A percentile compares a stretch with the other conserved stretches of the same genome.
These are phyloP conservation scores for Nemotelus pantherinus DNA, from an alignment of 2,888 invertebrate species.

Conservation along the genomic window DNA sequence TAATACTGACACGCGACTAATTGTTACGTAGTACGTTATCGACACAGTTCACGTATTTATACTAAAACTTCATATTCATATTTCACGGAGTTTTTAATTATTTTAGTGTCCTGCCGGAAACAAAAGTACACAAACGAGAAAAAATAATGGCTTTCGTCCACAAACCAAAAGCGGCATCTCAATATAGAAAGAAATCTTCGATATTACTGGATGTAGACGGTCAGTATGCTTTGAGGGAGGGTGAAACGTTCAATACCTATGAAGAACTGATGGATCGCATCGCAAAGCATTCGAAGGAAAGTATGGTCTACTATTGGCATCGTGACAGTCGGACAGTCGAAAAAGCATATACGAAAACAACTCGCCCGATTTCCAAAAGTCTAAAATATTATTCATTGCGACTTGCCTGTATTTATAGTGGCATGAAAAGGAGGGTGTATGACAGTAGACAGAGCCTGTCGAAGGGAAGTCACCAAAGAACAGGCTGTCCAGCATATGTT, in stretches of 20 bases:
- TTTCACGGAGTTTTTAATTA: too few relatives aligned
- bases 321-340: slow-evolving; percentile 65
- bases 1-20: too few relatives aligned
- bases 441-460: slow-evolving; percentile 62
- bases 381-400: slow-evolving; percentile 65
- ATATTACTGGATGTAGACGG: slow-evolving; percentile 51
- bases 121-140: too few relatives aligned
- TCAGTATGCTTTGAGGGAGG: slow-evolving; percentile 61
- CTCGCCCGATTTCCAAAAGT: slow-evolving; percentile 62
- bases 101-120: too few relatives aligned
- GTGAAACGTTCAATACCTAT: slow-evolving; percentile 64
- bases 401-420: slow-evolving; percentile 65
- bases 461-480: slow-evolving; percentile 61
- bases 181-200: background rate
- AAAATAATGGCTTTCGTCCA: too few relatives aligned
- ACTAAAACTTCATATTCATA: too few relatives aligned
- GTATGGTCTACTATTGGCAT: slow-evolving; percentile 65
- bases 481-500: slow-evolving; percentile 65
- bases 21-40: too few relatives aligned
- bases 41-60: too few relatives aligned
- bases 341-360: slow-evolving; percentile 65
- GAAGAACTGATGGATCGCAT: slow-evolving; percentile 62
- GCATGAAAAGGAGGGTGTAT: slow-evolving; percentile 63
- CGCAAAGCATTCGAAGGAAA: slow-evolving; percentile 62
- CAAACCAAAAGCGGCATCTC: too few relatives aligned